Percentiles rank a stretch among this genome's conserved stretches.
Evolutionary conservation across 2,113 vertebrate genomes (phyloP).

Genomic region (Mus pahari): DNA sequence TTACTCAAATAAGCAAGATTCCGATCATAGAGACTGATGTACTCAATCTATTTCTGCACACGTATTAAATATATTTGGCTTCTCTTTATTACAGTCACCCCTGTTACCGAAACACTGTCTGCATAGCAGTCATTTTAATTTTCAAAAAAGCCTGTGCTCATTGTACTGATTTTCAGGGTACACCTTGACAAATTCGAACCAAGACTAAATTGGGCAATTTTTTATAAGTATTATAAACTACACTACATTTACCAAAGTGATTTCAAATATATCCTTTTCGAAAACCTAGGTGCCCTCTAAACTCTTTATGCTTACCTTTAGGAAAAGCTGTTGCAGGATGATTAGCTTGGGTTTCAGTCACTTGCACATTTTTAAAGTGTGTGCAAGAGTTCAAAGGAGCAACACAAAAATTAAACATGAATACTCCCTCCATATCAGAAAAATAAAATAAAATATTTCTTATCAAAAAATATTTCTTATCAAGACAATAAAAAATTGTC

Average conservation of each 20-base stretch:
- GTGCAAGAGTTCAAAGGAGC: background rate
- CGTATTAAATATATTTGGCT: background rate
- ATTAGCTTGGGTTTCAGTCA: slow-evolving; percentile 55
- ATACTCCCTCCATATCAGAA: background rate
- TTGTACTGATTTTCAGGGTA: slow-evolving; percentile 8
- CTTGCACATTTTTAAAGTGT: background rate
- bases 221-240: slow-evolving; percentile 29
- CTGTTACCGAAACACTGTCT: slow-evolving; percentile 10
- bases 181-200: slow-evolving; percentile 29
- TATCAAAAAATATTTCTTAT: background rate
- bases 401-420: background rate
- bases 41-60: background rate
- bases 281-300: slow-evolving; percentile 42
- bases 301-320: background rate
- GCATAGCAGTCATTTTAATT: background rate
- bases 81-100: slow-evolving; percentile 2
- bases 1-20: background rate
- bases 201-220: background rate
- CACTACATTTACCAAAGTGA: slow-evolving; percentile 39
- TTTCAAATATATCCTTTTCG: slow-evolving; percentile 42
- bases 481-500: slow-evolving; percentile 41
- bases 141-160: background rate
- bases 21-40: background rate
- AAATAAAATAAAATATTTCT: background rate
- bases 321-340: slow-evolving; percentile 50